Evolutionary conservation across 2,113 vertebrate species (phyloP).

Genomic region (Mola mola): DNA sequence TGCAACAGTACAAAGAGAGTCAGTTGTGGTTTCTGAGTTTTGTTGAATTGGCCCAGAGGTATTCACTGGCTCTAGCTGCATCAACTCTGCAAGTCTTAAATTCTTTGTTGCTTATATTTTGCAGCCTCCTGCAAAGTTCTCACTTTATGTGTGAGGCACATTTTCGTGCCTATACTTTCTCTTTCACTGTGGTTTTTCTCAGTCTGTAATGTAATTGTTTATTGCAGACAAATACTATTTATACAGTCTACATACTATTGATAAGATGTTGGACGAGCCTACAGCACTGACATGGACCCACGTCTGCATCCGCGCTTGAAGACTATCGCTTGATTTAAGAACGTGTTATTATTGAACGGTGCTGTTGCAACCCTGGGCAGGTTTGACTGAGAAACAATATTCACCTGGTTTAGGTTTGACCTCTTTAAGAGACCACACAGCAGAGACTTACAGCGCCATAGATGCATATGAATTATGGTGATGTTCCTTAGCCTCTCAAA

Average conservation of each 20-base stretch:
- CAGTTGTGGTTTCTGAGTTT: slow-evolving; percentile 16
- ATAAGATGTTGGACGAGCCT: slow-evolving; percentile 5
- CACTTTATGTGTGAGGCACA: neutral
- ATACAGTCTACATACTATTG: neutral
- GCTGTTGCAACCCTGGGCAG: slow-evolving; percentile 31
- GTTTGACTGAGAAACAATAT: slow-evolving; percentile 39
- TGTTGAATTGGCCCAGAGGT: slow-evolving; percentile 2
- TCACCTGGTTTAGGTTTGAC: slow-evolving; percentile 18
- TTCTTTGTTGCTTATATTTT: slow-evolving; percentile 27
- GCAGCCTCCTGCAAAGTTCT: slow-evolving; percentile 2
- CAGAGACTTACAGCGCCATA: slow-evolving; percentile 12
- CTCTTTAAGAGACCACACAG: slow-evolving; percentile 43
- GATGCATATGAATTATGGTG: slow-evolving; percentile 13
- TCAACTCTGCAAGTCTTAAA: slow-evolving; percentile 5
- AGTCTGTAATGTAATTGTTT: no score
- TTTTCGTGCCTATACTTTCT: no score
- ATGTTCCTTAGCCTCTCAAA: slow-evolving; percentile 10
- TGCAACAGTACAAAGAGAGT: neutral
- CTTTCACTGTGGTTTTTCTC: no score
- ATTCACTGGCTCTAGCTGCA: slow-evolving; percentile 3
- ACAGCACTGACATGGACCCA: neutral
- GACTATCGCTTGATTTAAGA: neutral
- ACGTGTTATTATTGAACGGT: slow-evolving; percentile 10
- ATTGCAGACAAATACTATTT: neutral
- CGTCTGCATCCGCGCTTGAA: slow-evolving; percentile 10